Base-by-base conservation (phyloP, 1,140 invertebrate species). In the Drosophila willistoni region DNA sequence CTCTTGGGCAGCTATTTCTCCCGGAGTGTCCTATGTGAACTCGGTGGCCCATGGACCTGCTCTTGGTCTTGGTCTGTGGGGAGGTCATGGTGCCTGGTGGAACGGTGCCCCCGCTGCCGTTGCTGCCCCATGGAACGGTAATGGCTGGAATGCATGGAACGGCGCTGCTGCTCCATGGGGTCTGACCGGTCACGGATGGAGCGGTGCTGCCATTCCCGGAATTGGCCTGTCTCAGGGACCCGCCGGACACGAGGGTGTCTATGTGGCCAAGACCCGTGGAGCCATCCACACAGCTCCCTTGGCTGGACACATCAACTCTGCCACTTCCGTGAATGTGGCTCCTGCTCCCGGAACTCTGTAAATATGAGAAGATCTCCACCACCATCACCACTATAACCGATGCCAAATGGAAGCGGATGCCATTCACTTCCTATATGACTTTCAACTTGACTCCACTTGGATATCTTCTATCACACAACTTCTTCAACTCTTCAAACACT, bases 211-310 rank as follows among this genome's bases (percentile, higher is more conserved):
- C 60, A 57, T 75, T 77, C 90, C 90, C 84, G 90, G 90, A 63
- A 91, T 91, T 64, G 80, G 77, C 34, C 73, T 92, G 2, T 73
- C 77, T n/a, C 91, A 92, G 79, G 91, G 91, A 64, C 90, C 90
- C 39, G 73, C 59, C 60, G 90, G 90, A 12, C 83, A 85, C 74
- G 79, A 90, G 73, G 91, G 91, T 69, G 87, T 89, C 68, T 94
- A 94, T 77, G 93, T 93, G n/a, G 93, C 93, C 66, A 93, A 93
- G 68, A 94, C 93, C 61, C 92, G 92, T 71, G 93, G 93, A 62
- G 92, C 93, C 66, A 81, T 93, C 44, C 93, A 94, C 71, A 92
- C 92, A 51, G 93, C 93, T 71, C 93, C 93, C 14, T 87, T 93
- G 25, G 93, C 93, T 59, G 93, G 93, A 68, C 91, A 92, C 75